Conservation (phyloP, 1,140 invertebrate species). For the Parapsyche elsis region DNA sequence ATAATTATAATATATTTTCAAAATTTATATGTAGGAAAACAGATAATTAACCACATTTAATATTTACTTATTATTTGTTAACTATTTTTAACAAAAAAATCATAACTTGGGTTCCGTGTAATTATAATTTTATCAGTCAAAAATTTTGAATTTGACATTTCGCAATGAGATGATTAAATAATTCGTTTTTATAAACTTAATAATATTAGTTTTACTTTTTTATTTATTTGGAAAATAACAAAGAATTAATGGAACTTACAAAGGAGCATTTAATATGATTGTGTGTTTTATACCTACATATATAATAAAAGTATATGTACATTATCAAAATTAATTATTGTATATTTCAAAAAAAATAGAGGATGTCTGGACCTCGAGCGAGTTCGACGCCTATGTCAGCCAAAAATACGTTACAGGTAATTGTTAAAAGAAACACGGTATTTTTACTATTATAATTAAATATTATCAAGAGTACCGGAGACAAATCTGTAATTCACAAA, state of each 20-base stretch:
- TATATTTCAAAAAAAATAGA: slow-evolving; percentile 52
- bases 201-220: background rate
- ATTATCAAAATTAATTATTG: no score
- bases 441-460: background rate
- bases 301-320: no score
- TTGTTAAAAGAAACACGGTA: slow-evolving; percentile 1
- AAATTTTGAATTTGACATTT: background rate
- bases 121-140: background rate
- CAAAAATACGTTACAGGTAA: slow-evolving; percentile 68
- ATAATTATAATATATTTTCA: slow-evolving; percentile 5
- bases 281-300: no score
- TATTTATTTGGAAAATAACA: no score
- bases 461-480: background rate
- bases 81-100: slow-evolving; percentile 20
- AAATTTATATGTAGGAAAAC: background rate
- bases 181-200: background rate
- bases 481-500: background rate
- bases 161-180: no score
- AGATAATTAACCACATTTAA: slow-evolving; percentile 41
- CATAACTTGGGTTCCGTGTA: background rate
- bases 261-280: no score
- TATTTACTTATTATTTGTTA: slow-evolving; percentile 18
- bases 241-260: no score
- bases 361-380: slow-evolving; percentile 64
- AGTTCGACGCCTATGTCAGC: slow-evolving; percentile 67